A percentile compares a stretch with the other conserved stretches of the same genome.
phyloP scores from a whole-genome alignment of 1,140 invertebrate species.

The Drosophila busckii region DNA sequence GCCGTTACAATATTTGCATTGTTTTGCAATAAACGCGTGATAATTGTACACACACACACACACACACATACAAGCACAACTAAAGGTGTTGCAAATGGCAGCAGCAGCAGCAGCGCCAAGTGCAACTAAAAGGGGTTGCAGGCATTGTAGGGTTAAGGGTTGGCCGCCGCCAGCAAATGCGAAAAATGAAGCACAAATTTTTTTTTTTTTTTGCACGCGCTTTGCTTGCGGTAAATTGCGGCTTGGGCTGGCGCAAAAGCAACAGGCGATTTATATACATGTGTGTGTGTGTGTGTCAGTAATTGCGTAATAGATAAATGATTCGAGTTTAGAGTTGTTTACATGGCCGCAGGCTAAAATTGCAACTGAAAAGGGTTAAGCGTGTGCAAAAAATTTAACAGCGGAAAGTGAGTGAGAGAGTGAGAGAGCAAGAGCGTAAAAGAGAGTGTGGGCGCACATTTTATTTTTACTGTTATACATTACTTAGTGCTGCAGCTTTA shows the following conservation, averaged over 20 bases:
- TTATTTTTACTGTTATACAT: too few species aligned
- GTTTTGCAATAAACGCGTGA: conserved; percentile 72
- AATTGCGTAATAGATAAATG: conserved; percentile 75
- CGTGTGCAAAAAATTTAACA: not conserved
- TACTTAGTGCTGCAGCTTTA: not conserved
- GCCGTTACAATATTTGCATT: conserved; percentile 61
- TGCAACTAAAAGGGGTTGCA: conserved; percentile 34
- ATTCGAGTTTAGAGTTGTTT: conserved; percentile 56
- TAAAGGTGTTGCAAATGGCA: conserved; percentile 36
- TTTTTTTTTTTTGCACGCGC: conserved; percentile 18
- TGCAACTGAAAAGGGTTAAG: conserved; percentile 26
- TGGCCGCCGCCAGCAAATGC: conserved; percentile 11
- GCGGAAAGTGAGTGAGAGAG: not conserved
- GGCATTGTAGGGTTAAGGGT: conserved; percentile 17
- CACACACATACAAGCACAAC: conserved; percentile 2
- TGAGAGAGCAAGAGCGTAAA: not conserved
- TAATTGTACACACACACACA: conserved; percentile 53
- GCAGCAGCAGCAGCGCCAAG: conserved; percentile 32
- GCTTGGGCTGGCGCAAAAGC: conserved; percentile 7
- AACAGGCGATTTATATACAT: conserved; percentile 50
- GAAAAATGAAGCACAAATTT: conserved; percentile 30
- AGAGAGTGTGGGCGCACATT: too few species aligned
- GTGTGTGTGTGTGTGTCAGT: conserved; percentile 41
- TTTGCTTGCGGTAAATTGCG: conserved; percentile 20
- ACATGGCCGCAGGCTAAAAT: conserved; percentile 51